Percentiles rank a stretch among this genome's conserved stretches.
Evolutionary conservation across 2,113 vertebrate genomes (phyloP).

Genomic region (Datnioides undecimradiatus): DNA sequence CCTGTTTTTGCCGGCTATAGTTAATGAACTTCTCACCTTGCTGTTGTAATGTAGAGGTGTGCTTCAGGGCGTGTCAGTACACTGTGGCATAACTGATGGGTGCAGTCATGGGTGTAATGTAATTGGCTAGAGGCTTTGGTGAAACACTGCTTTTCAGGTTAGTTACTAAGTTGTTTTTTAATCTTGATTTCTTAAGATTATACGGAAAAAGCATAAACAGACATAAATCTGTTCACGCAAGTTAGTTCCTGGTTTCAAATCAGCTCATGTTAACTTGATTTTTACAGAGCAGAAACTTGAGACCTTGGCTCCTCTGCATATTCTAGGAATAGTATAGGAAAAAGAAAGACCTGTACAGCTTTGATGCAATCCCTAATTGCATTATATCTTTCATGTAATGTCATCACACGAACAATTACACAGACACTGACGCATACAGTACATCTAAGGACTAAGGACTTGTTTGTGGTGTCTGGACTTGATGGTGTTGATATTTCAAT

Average conservation of each 20-base stretch:
- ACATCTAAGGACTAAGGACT: background rate
- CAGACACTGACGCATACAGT: background rate
- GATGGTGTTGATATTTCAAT: conserved; percentile 21
- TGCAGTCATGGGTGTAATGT: too few relatives aligned
- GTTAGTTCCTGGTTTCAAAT: background rate
- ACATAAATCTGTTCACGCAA: background rate
- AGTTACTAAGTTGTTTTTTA: too few relatives aligned
- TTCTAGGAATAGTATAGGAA: too few relatives aligned
- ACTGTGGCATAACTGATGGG: too few relatives aligned
- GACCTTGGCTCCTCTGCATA: background rate
- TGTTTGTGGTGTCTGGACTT: background rate
- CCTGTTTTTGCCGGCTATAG: background rate
- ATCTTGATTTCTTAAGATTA: too few relatives aligned
- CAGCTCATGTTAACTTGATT: background rate
- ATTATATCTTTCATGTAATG: background rate
- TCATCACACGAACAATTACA: background rate
- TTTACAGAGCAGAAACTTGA: background rate
- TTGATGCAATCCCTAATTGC: background rate
- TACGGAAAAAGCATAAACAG: background rate
- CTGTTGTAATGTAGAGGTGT: too few relatives aligned
- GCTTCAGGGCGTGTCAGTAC: too few relatives aligned
- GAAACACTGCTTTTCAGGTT: too few relatives aligned
- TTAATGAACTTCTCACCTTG: background rate
- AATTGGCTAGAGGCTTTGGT: too few relatives aligned
- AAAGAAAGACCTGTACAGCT: background rate